Evolutionary conservation across 2,113 vertebrate genomes (phyloP), one percentile per base, ranked within the genome.

Genomic region (Pachycephala philippinensis): DNA sequence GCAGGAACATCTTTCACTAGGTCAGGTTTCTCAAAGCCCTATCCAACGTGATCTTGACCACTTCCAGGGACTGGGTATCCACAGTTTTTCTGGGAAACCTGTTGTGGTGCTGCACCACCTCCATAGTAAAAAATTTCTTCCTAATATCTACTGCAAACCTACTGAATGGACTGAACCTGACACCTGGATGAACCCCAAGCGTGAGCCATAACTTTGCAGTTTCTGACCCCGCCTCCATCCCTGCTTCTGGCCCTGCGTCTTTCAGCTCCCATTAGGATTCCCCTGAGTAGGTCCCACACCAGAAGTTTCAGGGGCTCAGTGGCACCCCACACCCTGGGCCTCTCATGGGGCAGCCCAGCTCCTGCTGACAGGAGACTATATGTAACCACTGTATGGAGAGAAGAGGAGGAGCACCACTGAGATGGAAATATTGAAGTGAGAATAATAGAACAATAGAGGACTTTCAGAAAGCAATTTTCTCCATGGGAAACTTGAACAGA

Each of bases 251-350:
- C 10, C 12, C 22, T 64, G 15, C 53, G 10, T 64, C 30, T 57
- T 15, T 5, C 7, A 30, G 26, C 13, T 65, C 3, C 60, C 68
- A 6, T 18, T 8, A 40, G 20, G 15, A 64, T 6, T 85, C 6
- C 20, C 33, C 6, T 45, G 26, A 79, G 10, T n/a, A 27, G 6
- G 6, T 84, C 9, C 9, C 37, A 39, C 6, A 61, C 1, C 16
- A 72, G 28, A 59, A 49, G 6, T 72, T 53, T 76, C 47, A 76
- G 44, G 15, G 12, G 5, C 8, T 66, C 21, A 66, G 1, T 8
- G 10, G 27, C 7, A 57, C 7, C 4, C 5, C 10, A 28, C 7
- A 35, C 8, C 3, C 28, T 60, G 35, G 28, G 1, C 2, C 13
- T 4, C 2, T 75, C n/a, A 26, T 6, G 18, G 19, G 15, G 18